Evolutionary conservation across 2,113 vertebrate genomes (phyloP).

Genomic region (Carollia perspicillata): DNA sequence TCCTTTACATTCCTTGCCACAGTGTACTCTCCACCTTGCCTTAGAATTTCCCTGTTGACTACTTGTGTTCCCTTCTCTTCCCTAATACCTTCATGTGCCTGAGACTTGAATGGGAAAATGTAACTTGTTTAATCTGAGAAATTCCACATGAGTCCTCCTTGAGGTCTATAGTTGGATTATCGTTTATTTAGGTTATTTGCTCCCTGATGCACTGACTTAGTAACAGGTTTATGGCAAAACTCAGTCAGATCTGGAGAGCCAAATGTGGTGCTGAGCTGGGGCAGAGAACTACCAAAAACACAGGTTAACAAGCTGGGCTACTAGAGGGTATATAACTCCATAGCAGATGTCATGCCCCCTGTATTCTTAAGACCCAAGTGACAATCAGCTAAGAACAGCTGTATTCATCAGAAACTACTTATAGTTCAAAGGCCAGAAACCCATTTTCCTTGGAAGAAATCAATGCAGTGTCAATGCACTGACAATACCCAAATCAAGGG

Average conservation of each 20-base stretch:
- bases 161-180: conserved; percentile 20
- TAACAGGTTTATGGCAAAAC: conserved; percentile 49
- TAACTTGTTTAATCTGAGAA: neutral
- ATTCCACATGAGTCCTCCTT: neutral
- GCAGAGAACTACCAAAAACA: neutral
- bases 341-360: neutral
- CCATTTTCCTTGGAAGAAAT: neutral
- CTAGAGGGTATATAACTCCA: neutral
- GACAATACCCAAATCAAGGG: neutral
- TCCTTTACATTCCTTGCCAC: neutral
- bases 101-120: neutral
- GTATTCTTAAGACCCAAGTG: neutral
- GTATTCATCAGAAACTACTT: neutral
- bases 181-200: conserved; percentile 26
- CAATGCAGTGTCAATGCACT: neutral
- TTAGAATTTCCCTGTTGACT: neutral
- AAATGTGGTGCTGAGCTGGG: neutral
- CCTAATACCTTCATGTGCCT: rapidly evolving
- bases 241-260: neutral
- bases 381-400: neutral
- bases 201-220: conserved; percentile 24
- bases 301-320: neutral
- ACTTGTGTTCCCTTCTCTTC: neutral
- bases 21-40: neutral
- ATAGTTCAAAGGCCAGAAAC: neutral